Conservation (phyloP, 2,113 vertebrate genomes). For the Piprites chloris region DNA sequence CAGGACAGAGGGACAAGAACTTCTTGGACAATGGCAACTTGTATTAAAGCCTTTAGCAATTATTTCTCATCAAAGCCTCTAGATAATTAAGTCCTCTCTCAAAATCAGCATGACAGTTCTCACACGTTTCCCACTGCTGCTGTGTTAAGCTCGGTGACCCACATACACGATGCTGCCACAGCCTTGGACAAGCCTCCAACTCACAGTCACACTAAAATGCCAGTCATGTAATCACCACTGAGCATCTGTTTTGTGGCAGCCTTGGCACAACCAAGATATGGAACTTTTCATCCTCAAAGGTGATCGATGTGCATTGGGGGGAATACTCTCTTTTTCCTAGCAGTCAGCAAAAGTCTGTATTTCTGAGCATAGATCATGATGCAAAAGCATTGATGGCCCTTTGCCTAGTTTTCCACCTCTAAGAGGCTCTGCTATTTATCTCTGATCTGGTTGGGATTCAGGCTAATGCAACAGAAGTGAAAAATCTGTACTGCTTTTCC, state of each 20-base stretch:
- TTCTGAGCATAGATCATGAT: background rate
- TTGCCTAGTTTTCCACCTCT: background rate
- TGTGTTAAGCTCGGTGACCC: background rate
- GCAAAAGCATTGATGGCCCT: background rate
- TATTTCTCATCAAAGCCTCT: background rate
- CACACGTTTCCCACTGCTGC: background rate
- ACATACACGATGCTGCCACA: background rate
- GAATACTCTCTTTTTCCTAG: background rate
- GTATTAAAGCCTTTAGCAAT: background rate
- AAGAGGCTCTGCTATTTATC: background rate
- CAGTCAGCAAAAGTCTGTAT: background rate
- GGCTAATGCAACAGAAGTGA: background rate
- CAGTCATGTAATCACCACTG: accelerated
- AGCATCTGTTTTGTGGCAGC: background rate
- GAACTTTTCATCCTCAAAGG: background rate
- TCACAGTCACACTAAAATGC: background rate
- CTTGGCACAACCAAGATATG: background rate
- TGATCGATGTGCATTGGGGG: accelerated
- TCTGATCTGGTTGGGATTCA: background rate
- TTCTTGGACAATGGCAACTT: background rate
- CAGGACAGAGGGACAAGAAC: background rate
- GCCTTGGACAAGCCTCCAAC: background rate
- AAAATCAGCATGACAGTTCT: background rate
- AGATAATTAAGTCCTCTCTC: constrained; percentile 6
- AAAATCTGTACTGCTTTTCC: background rate